Evolutionary conservation across 2,113 vertebrate genomes (phyloP), one percentile per base, ranked within the genome.

Genomic region (Prionailurus viverrinus): DNA sequence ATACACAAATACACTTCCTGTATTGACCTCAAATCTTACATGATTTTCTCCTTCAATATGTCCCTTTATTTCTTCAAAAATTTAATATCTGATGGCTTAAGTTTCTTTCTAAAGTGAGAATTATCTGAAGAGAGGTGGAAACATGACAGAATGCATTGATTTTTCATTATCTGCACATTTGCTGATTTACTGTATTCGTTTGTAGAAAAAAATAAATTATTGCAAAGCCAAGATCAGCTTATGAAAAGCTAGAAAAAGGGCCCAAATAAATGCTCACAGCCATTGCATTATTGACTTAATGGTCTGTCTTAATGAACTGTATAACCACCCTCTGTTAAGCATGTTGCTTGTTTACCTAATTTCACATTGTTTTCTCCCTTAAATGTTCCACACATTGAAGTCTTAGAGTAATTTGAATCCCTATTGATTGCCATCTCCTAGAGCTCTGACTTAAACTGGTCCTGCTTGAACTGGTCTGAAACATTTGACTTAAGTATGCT

Each of bases 311-410:
- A 96, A 86, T 89, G 94, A 97, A 74, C 73, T 92, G 41, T 89
- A 76, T 65, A 87, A 80, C 66, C 79, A 87, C 69, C 31, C 90
- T 96, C 81, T 74, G 71, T 96, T 91, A 71, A 66, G 53, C 85
- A 73, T 33, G 41, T 45, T 51, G 82, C 89, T 88, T 45, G 89
- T 92, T 98, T 95, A 93, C 95, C 96, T 94, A 79, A 83, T 61
- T 83, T 80, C 94, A 79, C 27, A 41, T 91, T 82, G 78, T 93
- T 83, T 97, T 95, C 93, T 93, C 79, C 89, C 91, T 85, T 95
- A 69, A 95, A 86, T 81, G 69, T 88, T 93, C 87, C 96, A 95
- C 79, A 93, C 36, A 36, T 1, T 93, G 94, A 96, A 97, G 95
- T 79, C 86, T 36, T 55, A 53, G 45, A 73, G 86, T 86, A 86